Evolutionary conservation across 2,797 vertebrate genomes (phyloP), one percentile per base, ranked within the genome.

Genomic region (Erethizon dorsatum): DNA sequence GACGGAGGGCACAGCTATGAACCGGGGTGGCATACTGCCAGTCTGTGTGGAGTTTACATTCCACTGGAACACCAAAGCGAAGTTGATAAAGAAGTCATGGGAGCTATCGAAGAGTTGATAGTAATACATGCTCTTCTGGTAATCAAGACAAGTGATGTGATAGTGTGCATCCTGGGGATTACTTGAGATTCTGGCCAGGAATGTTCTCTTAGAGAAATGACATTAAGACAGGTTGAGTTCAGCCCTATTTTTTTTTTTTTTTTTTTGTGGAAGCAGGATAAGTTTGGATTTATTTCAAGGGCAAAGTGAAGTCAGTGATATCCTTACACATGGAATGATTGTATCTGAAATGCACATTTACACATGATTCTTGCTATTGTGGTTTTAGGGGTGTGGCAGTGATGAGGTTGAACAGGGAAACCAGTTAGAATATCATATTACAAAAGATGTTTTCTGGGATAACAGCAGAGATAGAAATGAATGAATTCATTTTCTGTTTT

Each of bases 271-370:
- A 41, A 45, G 3, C 17, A 84, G 47, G 0, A 14, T n/a, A n/a
- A 73, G 37, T 61, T 37, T 52, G 9, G 18, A 65, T 85, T 93
- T 80, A 67, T 61, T 90, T 92, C 54, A 94, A 86, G 33, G 24
- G 78, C 4, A 94, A 4, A 83, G 7, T 65, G 52, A 92, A 86
- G 9, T 78, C 20, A 91, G 15, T 89, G 75, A 50, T 13, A 45
- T 41, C 20, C 88, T 82, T 57, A 91, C 54, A 7, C 56, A 47
- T 8, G 7, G 13, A 65, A 5, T 87, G 41, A 61, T 37, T 31
- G 2, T n/a, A 47, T 45, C 24, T 50, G 22, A 54, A 71, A 47
- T 37, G 65, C 1, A 61, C 57, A 26, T 88, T 90, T 47, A 86
- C 7, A 78, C 13, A 87, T 52, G 5, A 33, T 12, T 88, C 7